Evolutionary conservation across 2,888 invertebrate genomes (phyloP).

Genomic region (Drosophila quasianomalipes): DNA sequence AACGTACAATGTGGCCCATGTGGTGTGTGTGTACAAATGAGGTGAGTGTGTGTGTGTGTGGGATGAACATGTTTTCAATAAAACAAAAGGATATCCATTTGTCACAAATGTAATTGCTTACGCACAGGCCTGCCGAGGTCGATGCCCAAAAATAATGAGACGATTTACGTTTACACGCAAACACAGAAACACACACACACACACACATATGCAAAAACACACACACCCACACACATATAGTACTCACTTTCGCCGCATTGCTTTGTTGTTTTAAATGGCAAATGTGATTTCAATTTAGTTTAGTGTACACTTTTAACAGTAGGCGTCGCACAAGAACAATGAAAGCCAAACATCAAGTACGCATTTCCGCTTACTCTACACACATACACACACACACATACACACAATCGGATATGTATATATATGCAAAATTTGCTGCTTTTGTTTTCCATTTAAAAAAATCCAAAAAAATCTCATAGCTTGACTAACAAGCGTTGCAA

Average conservation of each 20-base stretch:
- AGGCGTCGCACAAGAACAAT: slow-evolving; percentile 37
- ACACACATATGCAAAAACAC: slow-evolving; percentile 2
- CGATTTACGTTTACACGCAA: slow-evolving; percentile 10
- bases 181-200: slow-evolving; percentile 12
- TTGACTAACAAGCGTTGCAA: slow-evolving; percentile 43
- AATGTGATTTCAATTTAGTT: slow-evolving; percentile 51
- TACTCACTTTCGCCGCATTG: slow-evolving; percentile 46
- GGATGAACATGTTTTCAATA: slow-evolving; percentile 65
- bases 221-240: not conserved
- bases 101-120: slow-evolving; percentile 70
- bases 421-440: slow-evolving; percentile 10
- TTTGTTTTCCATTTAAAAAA: slow-evolving; percentile 37
- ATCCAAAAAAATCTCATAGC: slow-evolving; percentile 16
- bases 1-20: slow-evolving; percentile 42
- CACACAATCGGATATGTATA: not conserved
- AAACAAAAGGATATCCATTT: slow-evolving; percentile 79
- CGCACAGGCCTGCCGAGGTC: slow-evolving; percentile 35
- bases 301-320: slow-evolving; percentile 33
- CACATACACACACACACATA: slow-evolving; percentile 1
- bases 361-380: slow-evolving; percentile 36
- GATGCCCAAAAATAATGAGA: slow-evolving; percentile 55
- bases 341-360: slow-evolving; percentile 31
- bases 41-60: slow-evolving; percentile 17
- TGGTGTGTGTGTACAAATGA: slow-evolving; percentile 14
- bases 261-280: slow-evolving; percentile 50